Evolutionary conservation across 2,113 vertebrate species (phyloP), one percentile per base, ranked within the genome.

Genomic region (Sclerurus mexicanus): DNA sequence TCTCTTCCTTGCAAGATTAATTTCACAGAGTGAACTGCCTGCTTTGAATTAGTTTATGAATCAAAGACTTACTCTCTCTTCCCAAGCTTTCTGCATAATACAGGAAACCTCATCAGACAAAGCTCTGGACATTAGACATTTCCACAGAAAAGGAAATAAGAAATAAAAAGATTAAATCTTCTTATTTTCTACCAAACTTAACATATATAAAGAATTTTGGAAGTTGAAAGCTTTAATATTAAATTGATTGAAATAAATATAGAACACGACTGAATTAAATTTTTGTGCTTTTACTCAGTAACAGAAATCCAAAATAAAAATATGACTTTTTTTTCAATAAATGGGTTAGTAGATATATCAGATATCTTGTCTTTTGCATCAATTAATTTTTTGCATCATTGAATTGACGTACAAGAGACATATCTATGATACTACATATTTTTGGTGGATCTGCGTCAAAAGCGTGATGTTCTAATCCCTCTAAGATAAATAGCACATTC

Each of bases 1-100:
- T 93, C 80, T 96, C 39, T 56, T 92, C 67, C 63, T 84, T 92
- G 74, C 63, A 94, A 96, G 80, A 95, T 93, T 96, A 96, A 96
- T 85, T 96, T 97, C 87, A 90, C 75, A 56, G 56, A 49, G 75
- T 47, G 87, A 93, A 90, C 42, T n/a, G 17, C 46, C 27, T 89
- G 58, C 73, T 96, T 84, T 91, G 75, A 91, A 85, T 94, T 90
- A 15, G 4, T 96, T 80, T 91, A 85, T 94, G 88, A 96, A 93
- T 94, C 88, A 96, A 78, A 80, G 60, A 79, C 35, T 85, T 93
- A 86, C 33, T 49, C 40, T 83, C 50, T 92, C 93, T 35, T 93
- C 74, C 23, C 64, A 83, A 50, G 79, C 59, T 56, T 74, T 79
- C 33, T 84, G 69, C 76, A 69, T 56, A 85, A 78, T 64, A 59